A percentile compares a stretch with the other conserved stretches of the same genome.
These are phyloP conservation scores for Aurelia sp. DNA, from an alignment of 30 jellyfish, hydroid and myxozoan genomes.

Conservation along the genomic window DNA sequence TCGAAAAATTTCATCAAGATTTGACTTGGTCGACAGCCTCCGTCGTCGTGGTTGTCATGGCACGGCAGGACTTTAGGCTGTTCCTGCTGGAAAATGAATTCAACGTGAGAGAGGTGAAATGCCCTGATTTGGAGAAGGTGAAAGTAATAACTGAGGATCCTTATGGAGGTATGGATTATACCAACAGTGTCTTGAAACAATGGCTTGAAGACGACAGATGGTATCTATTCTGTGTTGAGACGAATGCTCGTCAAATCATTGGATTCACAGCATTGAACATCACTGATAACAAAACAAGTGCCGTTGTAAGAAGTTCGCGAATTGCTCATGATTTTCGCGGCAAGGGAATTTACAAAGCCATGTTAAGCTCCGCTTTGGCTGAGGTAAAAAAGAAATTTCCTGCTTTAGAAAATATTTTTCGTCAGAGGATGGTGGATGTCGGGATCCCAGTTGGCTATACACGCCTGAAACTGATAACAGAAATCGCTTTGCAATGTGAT, in stretches of 20 bases:
- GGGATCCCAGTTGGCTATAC: no score
- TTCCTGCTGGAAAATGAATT: no score
- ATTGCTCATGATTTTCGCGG: neutral
- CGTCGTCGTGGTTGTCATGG: no score
- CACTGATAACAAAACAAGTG: neutral
- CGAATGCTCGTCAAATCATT: neutral
- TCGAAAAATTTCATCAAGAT: no score
- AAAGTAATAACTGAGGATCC: neutral
- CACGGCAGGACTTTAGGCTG: no score
- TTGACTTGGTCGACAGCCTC: no score
- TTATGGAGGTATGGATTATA: neutral
- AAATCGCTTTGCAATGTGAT: no score
- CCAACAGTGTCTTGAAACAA: neutral
- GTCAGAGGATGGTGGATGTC: neutral
- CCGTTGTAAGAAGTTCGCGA: neutral
- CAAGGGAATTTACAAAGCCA: conserved; percentile 8
- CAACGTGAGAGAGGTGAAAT: no score
- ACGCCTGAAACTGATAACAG: no score
- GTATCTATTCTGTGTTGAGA: conserved; percentile 1
- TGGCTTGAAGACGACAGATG: conserved; percentile 16
- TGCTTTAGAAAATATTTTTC: neutral
- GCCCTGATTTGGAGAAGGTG: no score
- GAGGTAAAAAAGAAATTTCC: neutral
- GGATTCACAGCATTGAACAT: conserved; percentile 13
- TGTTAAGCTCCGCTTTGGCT: neutral